Evolutionary conservation across 2,888 invertebrate species (phyloP).

Genomic region (Drosophila kambysellisi): DNA sequence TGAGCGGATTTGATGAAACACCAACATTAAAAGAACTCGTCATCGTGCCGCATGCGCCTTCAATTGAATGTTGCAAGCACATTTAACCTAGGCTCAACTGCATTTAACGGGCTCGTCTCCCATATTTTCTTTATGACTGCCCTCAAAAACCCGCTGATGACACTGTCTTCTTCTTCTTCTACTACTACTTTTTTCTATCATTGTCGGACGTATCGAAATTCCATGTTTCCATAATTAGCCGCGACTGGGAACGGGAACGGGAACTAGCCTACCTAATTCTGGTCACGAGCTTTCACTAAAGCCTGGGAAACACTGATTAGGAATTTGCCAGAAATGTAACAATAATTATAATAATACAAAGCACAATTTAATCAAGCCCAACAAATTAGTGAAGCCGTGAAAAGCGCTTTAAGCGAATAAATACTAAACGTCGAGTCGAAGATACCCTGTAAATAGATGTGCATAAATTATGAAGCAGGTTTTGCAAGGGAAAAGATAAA

Average conservation of each 20-base stretch:
- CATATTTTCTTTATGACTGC: constrained; percentile 46
- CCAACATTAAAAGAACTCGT: constrained; percentile 33
- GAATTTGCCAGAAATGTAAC: constrained; percentile 4
- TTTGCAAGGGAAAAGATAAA: neutral
- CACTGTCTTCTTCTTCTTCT: neutral
- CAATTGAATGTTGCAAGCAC: constrained; percentile 64
- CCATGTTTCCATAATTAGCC: constrained; percentile 20
- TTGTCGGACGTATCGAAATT: neutral
- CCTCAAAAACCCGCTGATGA: constrained; percentile 3
- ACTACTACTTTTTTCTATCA: neutral
- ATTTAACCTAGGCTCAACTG: constrained; percentile 37
- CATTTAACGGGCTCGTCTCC: constrained; percentile 57
- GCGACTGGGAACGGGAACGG: constrained; percentile 1
- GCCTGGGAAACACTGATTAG: constrained; percentile 18
- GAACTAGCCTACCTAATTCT: constrained; percentile 17
- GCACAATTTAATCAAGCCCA: constrained; percentile 4
- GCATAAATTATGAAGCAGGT: neutral
- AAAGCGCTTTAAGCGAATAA: neutral
- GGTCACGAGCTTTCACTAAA: constrained; percentile 21
- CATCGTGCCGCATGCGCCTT: constrained; percentile 37
- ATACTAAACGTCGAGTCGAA: neutral
- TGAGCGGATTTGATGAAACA: constrained; percentile 34
- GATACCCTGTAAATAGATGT: neutral
- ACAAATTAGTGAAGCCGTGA: neutral
- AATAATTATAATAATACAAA: constrained; percentile 10